Evolutionary conservation across 2,888 invertebrate species (phyloP), one percentile per base, ranked within the genome.

Genomic region (Eugnorisma glareosa): DNA sequence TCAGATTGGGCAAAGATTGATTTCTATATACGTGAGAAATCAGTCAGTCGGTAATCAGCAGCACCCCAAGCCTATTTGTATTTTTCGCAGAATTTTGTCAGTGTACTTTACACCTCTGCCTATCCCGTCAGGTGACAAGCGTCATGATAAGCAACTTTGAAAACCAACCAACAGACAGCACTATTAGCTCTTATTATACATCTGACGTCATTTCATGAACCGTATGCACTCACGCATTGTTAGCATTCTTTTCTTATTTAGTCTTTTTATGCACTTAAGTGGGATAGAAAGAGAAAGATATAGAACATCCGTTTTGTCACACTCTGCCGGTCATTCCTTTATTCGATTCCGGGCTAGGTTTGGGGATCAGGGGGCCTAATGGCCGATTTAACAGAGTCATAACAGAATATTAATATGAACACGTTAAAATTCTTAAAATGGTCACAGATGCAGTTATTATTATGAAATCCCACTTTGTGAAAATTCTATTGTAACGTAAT

Each of bases 161-260:
- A 63, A 51, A 51, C 7, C 51, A 51, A 54, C n/a, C 15, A 54
- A 6, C 45, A 18, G 28, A 67, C 35, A 37, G 61, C 67, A 67
- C 11, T 8, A 54, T 61, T 67, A 54, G 2, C n/a, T 43, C 28
- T 61, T 15, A 57, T 59, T 43, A 57, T 40, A 31, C 59, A 45
- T 54, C 21, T 81, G 84, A 82, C 69, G 82, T 82, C 80, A 82
- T 59, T 43, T 31, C 21, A 66, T 54, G 13, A 61, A 69, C 45
- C 28, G 68, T 51, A 57, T 84, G 70, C 84, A 48, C 67, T 48
- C 18, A 6, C 45, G 78, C 83, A 81, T 83, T 15, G 11, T 48
- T 28, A 1, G 57, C 57, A 79, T 82, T 67, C n/a, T 67, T 82
- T 73, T 73, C 57, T 78, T 71, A 31, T 81, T 83, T 81, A 35